Percentiles rank a stretch among this genome's conserved stretches.
Conservation (phyloP, 2,888 invertebrate genomes). For the Luperina testacea region DNA sequence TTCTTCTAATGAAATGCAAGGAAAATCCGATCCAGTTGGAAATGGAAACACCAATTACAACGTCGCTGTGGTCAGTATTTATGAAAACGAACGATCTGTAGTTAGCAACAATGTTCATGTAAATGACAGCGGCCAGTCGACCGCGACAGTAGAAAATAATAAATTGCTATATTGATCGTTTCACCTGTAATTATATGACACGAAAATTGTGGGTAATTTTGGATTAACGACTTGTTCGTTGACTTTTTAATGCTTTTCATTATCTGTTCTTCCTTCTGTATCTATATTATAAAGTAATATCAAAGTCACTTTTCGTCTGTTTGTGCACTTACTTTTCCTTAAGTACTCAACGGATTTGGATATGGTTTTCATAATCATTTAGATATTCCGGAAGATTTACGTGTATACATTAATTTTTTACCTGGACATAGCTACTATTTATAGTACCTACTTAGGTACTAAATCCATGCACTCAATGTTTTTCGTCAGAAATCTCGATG, state of each 20-base stretch:
- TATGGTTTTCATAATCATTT: not conserved
- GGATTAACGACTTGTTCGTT: conserved; percentile 10
- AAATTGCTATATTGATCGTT: conserved; percentile 49
- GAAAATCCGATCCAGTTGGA: conserved; percentile 16
- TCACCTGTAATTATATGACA: conserved; percentile 38
- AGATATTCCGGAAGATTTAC: not conserved
- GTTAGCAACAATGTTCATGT: conserved; percentile 48
- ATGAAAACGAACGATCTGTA: conserved; percentile 47
- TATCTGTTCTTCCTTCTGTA: not conserved
- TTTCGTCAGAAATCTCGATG: not conserved
- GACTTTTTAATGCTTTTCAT: conserved; percentile 8
- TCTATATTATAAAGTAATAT: not conserved
- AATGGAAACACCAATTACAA: conserved; percentile 28
- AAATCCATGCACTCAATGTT: not conserved
- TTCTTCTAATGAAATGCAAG: conserved; percentile 6
- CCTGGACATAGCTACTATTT: not conserved
- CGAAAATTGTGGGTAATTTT: conserved; percentile 34
- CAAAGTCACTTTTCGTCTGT: not conserved
- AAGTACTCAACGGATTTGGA: not conserved
- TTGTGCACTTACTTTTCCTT: not conserved
- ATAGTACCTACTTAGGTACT: not conserved
- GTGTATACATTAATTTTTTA: not conserved
- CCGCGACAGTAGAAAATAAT: conserved; percentile 61
- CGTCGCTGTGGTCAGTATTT: not conserved
- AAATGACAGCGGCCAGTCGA: conserved; percentile 51